Evolutionary conservation across 2,797 vertebrate species (phyloP).

Genomic region (Triplophysa bombifrons): DNA sequence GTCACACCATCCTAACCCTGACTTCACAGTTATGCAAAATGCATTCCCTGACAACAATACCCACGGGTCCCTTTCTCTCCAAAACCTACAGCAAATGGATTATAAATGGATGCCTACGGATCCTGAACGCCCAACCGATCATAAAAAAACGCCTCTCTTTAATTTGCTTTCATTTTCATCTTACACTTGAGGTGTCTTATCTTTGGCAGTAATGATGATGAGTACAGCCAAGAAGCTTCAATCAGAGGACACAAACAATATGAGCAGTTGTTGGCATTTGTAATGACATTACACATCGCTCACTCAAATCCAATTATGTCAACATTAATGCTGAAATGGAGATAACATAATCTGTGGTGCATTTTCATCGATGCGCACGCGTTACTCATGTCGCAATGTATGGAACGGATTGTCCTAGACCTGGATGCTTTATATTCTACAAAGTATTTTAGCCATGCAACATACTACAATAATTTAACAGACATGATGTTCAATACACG

Average conservation of each 20-base stretch:
- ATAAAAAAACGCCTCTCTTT: conserved; percentile 67
- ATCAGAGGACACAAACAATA: conserved; percentile 37
- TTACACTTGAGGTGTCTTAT: conserved; percentile 56
- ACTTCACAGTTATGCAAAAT: conserved; percentile 46
- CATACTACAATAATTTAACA: no score
- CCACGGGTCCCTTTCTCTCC: neutral
- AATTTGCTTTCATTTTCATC: conserved; percentile 43
- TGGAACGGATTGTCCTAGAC: neutral
- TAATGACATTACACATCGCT: conserved; percentile 15
- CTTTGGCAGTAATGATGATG: conserved; percentile 53
- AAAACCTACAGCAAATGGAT: neutral
- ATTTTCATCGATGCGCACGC: neutral
- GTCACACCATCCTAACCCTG: conserved; percentile 30
- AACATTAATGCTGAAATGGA: conserved; percentile 9
- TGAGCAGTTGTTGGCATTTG: conserved; percentile 50
- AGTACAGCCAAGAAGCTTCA: conserved; percentile 59
- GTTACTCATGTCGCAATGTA: neutral
- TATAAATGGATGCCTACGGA: conserved; percentile 45
- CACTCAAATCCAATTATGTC: conserved; percentile 4
- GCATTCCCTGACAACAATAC: conserved; percentile 4
- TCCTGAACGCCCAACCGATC: conserved; percentile 61
- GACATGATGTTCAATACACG: no score
- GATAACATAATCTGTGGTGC: neutral
- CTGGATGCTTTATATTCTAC: neutral
- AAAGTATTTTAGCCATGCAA: no score